Conservation (phyloP, 2,797 vertebrate genomes). For the Oreochromis grahami region DNA sequence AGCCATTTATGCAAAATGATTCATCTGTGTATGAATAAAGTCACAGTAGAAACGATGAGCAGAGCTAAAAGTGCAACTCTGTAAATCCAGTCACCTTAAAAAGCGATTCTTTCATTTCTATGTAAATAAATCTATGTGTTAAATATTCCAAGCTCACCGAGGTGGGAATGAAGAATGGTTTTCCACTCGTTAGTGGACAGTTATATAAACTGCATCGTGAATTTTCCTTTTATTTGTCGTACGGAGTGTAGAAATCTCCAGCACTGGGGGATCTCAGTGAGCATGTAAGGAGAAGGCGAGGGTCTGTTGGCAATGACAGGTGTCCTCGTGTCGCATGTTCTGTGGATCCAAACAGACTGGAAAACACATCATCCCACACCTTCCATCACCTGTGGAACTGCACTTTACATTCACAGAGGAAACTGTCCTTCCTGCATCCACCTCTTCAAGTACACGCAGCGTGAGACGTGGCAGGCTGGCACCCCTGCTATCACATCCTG, state of each 20-base stretch:
- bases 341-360: not conserved
- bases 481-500: not conserved
- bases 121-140: not conserved
- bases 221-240: not conserved
- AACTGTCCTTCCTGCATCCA: not conserved
- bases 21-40: not conserved
- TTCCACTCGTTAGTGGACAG: not conserved
- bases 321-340: accelerated
- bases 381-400: not conserved
- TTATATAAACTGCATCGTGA: not conserved
- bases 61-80: not conserved
- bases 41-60: not conserved
- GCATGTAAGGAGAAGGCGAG: not conserved
- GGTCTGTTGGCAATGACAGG: not conserved
- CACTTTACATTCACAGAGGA: not conserved
- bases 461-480: not conserved
- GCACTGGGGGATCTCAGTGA: accelerated
- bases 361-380: not conserved
- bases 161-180: not conserved
- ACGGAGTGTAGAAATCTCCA: not conserved
- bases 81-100: not conserved
- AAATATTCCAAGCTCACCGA: not conserved
- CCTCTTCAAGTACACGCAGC: constrained; percentile 18
- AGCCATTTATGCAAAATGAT: not conserved
- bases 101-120: not conserved